A percentile compares a stretch with the other conserved stretches of the same genome.
phyloP scores from a whole-genome alignment of 2,888 invertebrate species.

The Melanophora roralis region DNA sequence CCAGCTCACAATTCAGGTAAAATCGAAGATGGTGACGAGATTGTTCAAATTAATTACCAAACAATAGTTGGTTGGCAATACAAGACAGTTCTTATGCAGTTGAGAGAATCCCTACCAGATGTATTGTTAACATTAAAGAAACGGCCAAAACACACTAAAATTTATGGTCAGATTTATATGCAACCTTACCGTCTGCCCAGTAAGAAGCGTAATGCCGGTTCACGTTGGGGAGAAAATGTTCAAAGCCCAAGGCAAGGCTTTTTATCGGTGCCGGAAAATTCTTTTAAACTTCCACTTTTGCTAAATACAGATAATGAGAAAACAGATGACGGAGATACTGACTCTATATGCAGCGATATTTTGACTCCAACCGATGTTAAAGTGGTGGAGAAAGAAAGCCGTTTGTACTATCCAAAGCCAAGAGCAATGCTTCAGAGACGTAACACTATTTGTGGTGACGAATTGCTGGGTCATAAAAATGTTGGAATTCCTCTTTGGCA shows the following conservation, averaged over 20 bases:
- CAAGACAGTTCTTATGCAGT: constrained; percentile 84
- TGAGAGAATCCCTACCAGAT: constrained; percentile 88
- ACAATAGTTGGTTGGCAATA: constrained; percentile 89
- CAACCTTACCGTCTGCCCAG: constrained; percentile 85
- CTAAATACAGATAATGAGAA: constrained; percentile 75
- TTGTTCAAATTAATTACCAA: constrained; percentile 90
- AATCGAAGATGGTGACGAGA: constrained; percentile 97
- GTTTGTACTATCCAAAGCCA: constrained; percentile 87
- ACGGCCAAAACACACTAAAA: constrained; percentile 87
- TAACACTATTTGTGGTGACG: constrained; percentile 92
- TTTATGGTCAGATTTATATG: constrained; percentile 83
- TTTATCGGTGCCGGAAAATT: constrained; percentile 75
- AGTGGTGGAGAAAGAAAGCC: constrained; percentile 73
- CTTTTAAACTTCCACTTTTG: constrained; percentile 77
- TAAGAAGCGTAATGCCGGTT: constrained; percentile 82
- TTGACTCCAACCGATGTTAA: constrained; percentile 78
- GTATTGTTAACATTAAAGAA: constrained; percentile 89
- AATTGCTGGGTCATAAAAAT: constrained; percentile 78
- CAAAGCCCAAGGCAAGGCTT: constrained; percentile 82
- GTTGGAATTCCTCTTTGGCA: constrained; percentile 82
- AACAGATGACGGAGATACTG: constrained; percentile 72
- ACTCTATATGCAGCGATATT: constrained; percentile 80
- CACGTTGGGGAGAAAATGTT: constrained; percentile 84
- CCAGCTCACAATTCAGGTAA: constrained; percentile 94
- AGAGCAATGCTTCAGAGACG: constrained; percentile 86